Evolutionary conservation across 2,113 vertebrate genomes (phyloP), one percentile per base, ranked within the genome.

Genomic region (Athene noctua): DNA sequence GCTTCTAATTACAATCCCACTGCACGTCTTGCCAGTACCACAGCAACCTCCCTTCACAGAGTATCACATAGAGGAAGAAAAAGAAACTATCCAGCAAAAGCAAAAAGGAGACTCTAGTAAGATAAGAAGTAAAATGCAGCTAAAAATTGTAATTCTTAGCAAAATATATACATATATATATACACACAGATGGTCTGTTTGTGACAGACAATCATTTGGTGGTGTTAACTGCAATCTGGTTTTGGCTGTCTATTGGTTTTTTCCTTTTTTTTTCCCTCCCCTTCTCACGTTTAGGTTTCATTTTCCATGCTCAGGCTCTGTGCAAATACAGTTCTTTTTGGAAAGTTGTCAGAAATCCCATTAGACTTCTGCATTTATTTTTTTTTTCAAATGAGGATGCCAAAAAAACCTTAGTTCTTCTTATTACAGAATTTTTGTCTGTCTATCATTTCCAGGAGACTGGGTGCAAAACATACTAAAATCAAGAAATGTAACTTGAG

Each of bases 1-100:
- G 96, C 95, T 96, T 96, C 80, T 95, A 93, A 97, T 97, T 96
- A 96, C 85, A 91, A 93, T 92, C 71, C 79, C 66, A 42, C 91
- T 91, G 86, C 92, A 88, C 93, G 63, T 55, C 82, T 86, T 94
- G 73, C 95, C 91, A 95, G 77, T 92, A 91, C 91, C 94, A 92
- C 84, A 84, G 85, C 85, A 93, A 80, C 51, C 72, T 86, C 91
- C 83, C 67, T 88, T 92, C 72, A 62, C 42, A 70, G 80, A 90
- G 9, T 88, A 94, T 79, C 71, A 55, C 47, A 79, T 23, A 86
- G 58, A 72, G 22, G 16, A 90, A 88, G 62, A 80, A 89, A 95
- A 90, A 88, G 54, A 93, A 93, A 70, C 36, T 23, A 49, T 86
- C n/a, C 82, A 73, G 67, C 32, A 85, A 85, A 93, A 72, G n/a